phyloP scores from a whole-genome alignment of 2,797 vertebrate genomes.

The Pipistrellus pygmaeus region DNA sequence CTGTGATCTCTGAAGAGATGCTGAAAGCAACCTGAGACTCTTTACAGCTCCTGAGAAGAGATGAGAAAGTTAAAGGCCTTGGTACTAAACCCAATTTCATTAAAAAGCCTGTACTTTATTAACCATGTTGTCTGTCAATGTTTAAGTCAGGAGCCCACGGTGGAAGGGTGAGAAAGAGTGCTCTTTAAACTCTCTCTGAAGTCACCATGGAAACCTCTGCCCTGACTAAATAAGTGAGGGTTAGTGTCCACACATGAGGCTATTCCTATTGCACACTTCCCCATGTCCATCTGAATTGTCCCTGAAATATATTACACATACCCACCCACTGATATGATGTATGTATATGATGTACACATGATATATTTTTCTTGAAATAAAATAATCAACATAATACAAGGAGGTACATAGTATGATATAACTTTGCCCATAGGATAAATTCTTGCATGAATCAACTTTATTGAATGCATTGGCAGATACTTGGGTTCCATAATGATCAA shows the following conservation, averaged over 20 bases:
- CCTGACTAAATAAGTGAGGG: background rate
- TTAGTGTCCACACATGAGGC: background rate
- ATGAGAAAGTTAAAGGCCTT: constrained; percentile 63
- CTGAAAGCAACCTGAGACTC: background rate
- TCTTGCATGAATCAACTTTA: background rate
- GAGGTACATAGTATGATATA: background rate
- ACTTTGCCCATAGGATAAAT: background rate
- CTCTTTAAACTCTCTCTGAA: background rate
- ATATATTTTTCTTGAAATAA: background rate
- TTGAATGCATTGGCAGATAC: background rate
- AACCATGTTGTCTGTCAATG: constrained; percentile 62
- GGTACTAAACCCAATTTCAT: constrained; percentile 57
- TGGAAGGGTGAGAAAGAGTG: constrained; percentile 4
- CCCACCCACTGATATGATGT: background rate
- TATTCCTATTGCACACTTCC: background rate
- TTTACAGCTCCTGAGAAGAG: constrained; percentile 57
- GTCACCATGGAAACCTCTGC: constrained; percentile 8
- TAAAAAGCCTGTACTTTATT: constrained; percentile 50
- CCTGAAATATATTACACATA: background rate
- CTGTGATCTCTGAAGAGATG: constrained; percentile 20
- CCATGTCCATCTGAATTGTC: background rate
- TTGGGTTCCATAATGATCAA: background rate
- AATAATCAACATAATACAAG: background rate
- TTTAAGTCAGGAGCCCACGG: constrained; percentile 30
- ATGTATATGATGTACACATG: too few relatives aligned